Evolutionary conservation across 2,797 vertebrate species (phyloP).

Genomic region (Anguilla obscura): DNA sequence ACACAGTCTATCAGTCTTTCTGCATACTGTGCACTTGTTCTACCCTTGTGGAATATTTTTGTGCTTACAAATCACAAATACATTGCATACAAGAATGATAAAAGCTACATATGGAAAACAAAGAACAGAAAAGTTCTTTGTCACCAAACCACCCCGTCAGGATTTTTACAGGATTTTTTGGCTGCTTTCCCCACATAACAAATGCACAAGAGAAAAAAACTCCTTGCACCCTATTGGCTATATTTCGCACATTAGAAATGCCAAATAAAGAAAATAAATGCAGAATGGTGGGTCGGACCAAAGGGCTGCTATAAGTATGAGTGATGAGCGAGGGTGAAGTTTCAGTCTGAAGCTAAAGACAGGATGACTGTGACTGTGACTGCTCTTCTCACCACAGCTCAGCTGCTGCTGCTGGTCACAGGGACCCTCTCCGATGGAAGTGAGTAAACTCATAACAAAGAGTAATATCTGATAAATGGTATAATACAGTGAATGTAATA

Average conservation of each 20-base stretch:
- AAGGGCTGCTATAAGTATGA: neutral
- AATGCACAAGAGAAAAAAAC: neutral
- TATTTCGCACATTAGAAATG: neutral
- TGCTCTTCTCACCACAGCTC: slow-evolving; percentile 40
- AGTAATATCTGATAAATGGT: neutral
- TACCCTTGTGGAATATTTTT: neutral
- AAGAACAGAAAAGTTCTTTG: neutral
- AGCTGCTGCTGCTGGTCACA: slow-evolving; percentile 49
- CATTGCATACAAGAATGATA: neutral
- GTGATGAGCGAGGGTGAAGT: neutral
- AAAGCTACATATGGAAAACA: neutral
- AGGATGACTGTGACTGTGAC: slow-evolving; percentile 14
- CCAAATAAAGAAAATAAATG: too few relatives aligned
- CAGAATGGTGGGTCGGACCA: neutral
- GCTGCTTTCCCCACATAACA: neutral
- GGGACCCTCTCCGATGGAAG: slow-evolving; percentile 28
- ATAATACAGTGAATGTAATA: neutral
- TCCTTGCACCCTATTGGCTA: neutral
- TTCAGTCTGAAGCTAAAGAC: neutral
- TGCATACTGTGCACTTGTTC: neutral
- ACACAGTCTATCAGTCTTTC: neutral
- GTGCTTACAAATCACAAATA: neutral
- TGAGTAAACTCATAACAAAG: neutral
- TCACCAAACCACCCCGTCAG: neutral
- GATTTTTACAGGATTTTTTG: neutral